These are phyloP conservation scores for Brachionus asplanchnoidis DNA, from an alignment of 1,140 invertebrate species.

Conservation along the genomic window DNA sequence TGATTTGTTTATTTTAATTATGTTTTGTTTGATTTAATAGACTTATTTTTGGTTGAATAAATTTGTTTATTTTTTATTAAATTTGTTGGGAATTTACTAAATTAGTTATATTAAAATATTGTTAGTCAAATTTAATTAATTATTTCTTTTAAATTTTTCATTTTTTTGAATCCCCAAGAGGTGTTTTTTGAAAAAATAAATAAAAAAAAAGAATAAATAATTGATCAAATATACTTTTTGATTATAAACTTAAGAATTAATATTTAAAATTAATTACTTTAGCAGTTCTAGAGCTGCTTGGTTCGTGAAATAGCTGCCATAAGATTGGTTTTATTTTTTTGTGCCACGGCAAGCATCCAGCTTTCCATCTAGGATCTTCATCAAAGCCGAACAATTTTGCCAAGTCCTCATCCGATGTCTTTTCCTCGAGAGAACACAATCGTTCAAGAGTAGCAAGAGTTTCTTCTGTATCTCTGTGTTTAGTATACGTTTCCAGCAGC, in stretches of 20 bases:
- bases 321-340: slow-evolving; percentile 48
- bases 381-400: slow-evolving; percentile 42
- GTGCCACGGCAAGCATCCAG: slow-evolving; percentile 47
- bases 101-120: no score
- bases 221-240: neutral
- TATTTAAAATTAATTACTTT: slow-evolving; percentile 46
- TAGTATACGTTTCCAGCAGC: slow-evolving; percentile 53
- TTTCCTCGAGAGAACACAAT: neutral
- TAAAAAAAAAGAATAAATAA: no score
- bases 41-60: no score
- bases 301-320: slow-evolving; percentile 53
- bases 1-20: no score
- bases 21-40: no score
- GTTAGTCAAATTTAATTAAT: no score
- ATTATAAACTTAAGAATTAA: neutral
- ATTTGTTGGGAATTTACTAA: no score
- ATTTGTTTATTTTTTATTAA: no score
- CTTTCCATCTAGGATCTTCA: slow-evolving; percentile 43
- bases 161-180: no score
- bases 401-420: slow-evolving; percentile 27
- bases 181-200: no score
- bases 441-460: slow-evolving; percentile 46
- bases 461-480: slow-evolving; percentile 52
- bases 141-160: no score
- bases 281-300: slow-evolving; percentile 48